Percentiles rank a stretch among this genome's conserved stretches.
phyloP scores from a whole-genome alignment of 2,113 vertebrate genomes.

The Nothobranchius furzeri region DNA sequence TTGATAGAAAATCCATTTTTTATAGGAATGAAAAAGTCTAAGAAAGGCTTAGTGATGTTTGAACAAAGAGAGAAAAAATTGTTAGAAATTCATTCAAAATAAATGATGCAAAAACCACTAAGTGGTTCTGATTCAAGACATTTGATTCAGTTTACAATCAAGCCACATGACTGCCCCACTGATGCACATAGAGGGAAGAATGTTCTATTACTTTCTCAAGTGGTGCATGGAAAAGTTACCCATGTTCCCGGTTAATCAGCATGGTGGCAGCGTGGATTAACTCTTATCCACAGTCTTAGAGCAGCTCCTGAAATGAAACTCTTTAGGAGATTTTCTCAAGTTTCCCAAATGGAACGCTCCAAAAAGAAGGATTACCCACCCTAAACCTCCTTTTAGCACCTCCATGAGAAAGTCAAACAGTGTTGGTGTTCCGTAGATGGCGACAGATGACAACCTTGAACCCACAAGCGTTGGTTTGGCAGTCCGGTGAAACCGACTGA shows the following conservation, averaged over 20 bases:
- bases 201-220: conserved; percentile 1
- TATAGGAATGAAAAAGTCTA: not conserved
- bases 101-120: conserved; percentile 43
- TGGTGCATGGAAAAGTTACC: not conserved
- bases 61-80: too few species aligned
- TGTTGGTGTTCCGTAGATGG: conserved; percentile 27
- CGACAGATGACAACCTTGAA: conserved; percentile 68
- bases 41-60: not conserved
- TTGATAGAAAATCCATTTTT: not conserved
- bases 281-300: conserved; percentile 6
- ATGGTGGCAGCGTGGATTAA: conserved; percentile 33
- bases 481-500: conserved; percentile 37
- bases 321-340: conserved; percentile 54
- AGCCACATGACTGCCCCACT: conserved; percentile 22
- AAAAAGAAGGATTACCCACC: conserved; percentile 49
- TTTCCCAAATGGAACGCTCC: conserved; percentile 56
- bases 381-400: conserved; percentile 70
- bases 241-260: conserved; percentile 46
- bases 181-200: conserved; percentile 16
- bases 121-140: conserved; percentile 8
- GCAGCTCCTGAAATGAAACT: conserved; percentile 16
- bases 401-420: conserved; percentile 62
- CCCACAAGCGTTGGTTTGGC: conserved; percentile 22
- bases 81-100: conserved; percentile 5
- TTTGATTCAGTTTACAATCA: conserved; percentile 33